These are phyloP conservation scores for Lepidostoma basale DNA, from an alignment of 1,140 invertebrate species.

Conservation along the genomic window DNA sequence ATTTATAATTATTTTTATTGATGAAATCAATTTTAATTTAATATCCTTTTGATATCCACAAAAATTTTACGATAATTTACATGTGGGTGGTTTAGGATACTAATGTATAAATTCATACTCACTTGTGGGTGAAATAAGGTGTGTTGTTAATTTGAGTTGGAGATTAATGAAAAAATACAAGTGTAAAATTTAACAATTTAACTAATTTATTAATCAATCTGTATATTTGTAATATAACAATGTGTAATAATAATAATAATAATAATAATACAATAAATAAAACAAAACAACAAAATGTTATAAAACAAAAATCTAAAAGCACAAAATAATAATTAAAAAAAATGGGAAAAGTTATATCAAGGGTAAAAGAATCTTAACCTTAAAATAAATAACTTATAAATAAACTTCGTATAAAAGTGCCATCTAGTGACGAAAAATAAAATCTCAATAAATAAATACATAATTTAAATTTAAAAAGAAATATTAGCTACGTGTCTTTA, in stretches of 20 bases:
- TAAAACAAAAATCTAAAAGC: conserved; percentile 10
- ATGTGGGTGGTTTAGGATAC: too few relatives aligned
- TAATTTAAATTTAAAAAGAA: conserved; percentile 5
- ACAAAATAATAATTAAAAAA: not conserved
- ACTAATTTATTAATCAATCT: conserved; percentile 23
- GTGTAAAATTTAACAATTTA: conserved; percentile 18
- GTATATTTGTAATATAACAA: conserved; percentile 8
- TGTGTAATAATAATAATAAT: conserved; percentile 4
- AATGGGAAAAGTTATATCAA: not conserved
- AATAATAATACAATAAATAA: conserved; percentile 2
- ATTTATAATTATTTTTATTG: too few relatives aligned
- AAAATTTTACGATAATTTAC: too few relatives aligned
- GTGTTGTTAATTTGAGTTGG: too few relatives aligned
- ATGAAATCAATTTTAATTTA: too few relatives aligned
- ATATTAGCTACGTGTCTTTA: conserved; percentile 13
- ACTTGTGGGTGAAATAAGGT: too few relatives aligned
- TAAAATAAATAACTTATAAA: conserved; percentile 18
- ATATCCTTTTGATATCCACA: too few relatives aligned
- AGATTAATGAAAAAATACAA: conserved; percentile 4
- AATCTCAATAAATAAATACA: conserved; percentile 19
- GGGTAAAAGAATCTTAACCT: not conserved
- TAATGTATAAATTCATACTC: too few relatives aligned
- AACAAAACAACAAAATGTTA: conserved; percentile 1
- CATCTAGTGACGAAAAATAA: conserved; percentile 10
- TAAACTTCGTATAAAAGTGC: conserved; percentile 15